Percentiles rank a stretch among this genome's conserved stretches.
These are phyloP conservation scores for Biston betularia DNA, from an alignment of 2,888 invertebrate species.

Conservation along the genomic window DNA sequence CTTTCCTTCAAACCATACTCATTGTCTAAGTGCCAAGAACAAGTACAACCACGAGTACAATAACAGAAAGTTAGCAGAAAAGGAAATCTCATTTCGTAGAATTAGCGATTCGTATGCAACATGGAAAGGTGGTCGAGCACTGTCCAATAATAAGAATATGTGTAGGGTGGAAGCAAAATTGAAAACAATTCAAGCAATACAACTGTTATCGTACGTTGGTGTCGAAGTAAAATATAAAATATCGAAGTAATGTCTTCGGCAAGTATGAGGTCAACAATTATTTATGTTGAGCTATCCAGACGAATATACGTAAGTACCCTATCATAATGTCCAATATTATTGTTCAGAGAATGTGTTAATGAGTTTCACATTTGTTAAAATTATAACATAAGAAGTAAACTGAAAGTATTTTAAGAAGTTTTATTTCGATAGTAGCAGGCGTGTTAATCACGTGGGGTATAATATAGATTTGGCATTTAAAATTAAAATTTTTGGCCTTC, in stretches of 20 bases:
- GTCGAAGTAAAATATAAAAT: not conserved
- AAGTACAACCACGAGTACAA: not conserved
- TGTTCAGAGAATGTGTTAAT: too few species aligned
- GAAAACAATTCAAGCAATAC: slow-evolving; percentile 19
- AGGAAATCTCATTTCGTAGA: slow-evolving; percentile 16
- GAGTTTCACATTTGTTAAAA: too few species aligned
- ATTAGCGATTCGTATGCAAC: slow-evolving; percentile 38
- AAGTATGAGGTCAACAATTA: too few species aligned
- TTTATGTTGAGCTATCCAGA: too few species aligned
- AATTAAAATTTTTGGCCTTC: too few species aligned
- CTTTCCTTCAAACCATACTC: not conserved
- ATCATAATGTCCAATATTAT: too few species aligned
- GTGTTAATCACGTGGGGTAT: too few species aligned
- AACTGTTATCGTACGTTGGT: not conserved
- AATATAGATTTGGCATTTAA: too few species aligned
- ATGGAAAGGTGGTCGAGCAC: slow-evolving; percentile 16
- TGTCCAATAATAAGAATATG: slow-evolving; percentile 25
- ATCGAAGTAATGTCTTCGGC: not conserved
- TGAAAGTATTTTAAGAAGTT: too few species aligned
- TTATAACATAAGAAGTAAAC: too few species aligned
- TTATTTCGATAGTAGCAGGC: too few species aligned
- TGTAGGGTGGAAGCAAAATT: slow-evolving; percentile 17
- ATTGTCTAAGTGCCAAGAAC: slow-evolving; percentile 15
- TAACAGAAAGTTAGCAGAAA: slow-evolving; percentile 12
- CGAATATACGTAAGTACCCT: too few species aligned